Base-by-base conservation (phyloP, 2,113 vertebrate genomes). In the Tachycineta bicolor region DNA sequence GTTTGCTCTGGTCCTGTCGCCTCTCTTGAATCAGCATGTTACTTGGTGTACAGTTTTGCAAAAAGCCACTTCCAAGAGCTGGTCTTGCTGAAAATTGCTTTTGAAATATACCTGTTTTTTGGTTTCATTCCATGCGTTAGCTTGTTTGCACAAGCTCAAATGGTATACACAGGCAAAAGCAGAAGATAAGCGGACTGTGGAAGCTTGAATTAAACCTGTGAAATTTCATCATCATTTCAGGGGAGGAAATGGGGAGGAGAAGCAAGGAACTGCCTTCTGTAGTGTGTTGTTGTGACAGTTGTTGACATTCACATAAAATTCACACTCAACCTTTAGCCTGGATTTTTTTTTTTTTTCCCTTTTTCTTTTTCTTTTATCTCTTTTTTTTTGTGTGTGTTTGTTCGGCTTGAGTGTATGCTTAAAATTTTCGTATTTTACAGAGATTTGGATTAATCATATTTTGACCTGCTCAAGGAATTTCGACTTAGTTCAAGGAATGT, bases 381-480 rank as follows among this genome's bases (percentile, higher is more conserved):
- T 37, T 37, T 37, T 37, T 37, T 37, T 37, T 37, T 7, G 41
- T 14, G 10, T 64, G 5, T 2, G 1, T 74, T 93, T 67, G 21
- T 55, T 93, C 46, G 74, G 33, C 12, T 83, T 69, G 23, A 53
- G 9, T 34, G 7, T 47, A 29, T 58, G 17, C 24, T 63, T 87
- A 46, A 70, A 83, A 58, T 25, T 21, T 29, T 80, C 68, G 5
- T 49, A 22, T 53, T 79, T 89, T 70, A 62, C 29, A 84, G 69
- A 3, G 3, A 82, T 63, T 89, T 83, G 67, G 26, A 63, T 22
- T 67, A 17, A 47, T 63, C 10, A 4, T 44, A 64, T 90, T 90
- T 86, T 85, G n/a, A 58, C 28, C 9, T 3, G 2, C 20, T 83
- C 0, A 0, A 7, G 55, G 20, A n/a, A n/a, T n/a, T n/a, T n/a